phyloP scores from a whole-genome alignment of 2,888 invertebrate species.

The Drosophila anomalipes region DNA sequence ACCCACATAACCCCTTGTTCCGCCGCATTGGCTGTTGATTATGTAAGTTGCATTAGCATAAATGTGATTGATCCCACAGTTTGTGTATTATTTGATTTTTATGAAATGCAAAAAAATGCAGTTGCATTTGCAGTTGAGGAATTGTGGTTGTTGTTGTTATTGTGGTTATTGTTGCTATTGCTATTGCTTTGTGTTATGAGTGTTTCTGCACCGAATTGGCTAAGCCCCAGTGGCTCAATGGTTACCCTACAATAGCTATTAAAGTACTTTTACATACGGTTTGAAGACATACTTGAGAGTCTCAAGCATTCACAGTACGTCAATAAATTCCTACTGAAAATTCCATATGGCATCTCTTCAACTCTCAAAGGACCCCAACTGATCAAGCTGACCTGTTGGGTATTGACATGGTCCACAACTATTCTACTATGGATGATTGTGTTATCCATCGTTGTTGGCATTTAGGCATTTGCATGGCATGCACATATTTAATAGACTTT shows the following conservation, averaged over 20 bases:
- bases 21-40: constrained; percentile 44
- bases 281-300: neutral
- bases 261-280: neutral
- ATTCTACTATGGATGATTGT: constrained; percentile 37
- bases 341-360: neutral
- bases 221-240: constrained; percentile 56
- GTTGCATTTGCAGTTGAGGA: constrained; percentile 55
- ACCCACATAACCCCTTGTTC: neutral
- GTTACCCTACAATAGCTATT: constrained; percentile 61
- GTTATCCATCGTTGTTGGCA: constrained; percentile 31
- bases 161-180: constrained; percentile 19
- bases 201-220: constrained; percentile 64
- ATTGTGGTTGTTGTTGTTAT: constrained; percentile 13
- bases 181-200: constrained; percentile 66
- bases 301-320: neutral
- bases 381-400: constrained; percentile 31
- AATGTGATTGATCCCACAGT: constrained; percentile 77
- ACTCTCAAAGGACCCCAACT: constrained; percentile 3
- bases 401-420: constrained; percentile 60
- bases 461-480: constrained; percentile 67
- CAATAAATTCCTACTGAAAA: neutral
- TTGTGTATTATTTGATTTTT: constrained; percentile 78
- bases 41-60: constrained; percentile 78
- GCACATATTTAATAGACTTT: constrained; percentile 79
- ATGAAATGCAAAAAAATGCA: constrained; percentile 79